Evolutionary conservation across 2,797 vertebrate genomes (phyloP), one percentile per base, ranked within the genome.

Genomic region (Sardinella longiceps): DNA sequence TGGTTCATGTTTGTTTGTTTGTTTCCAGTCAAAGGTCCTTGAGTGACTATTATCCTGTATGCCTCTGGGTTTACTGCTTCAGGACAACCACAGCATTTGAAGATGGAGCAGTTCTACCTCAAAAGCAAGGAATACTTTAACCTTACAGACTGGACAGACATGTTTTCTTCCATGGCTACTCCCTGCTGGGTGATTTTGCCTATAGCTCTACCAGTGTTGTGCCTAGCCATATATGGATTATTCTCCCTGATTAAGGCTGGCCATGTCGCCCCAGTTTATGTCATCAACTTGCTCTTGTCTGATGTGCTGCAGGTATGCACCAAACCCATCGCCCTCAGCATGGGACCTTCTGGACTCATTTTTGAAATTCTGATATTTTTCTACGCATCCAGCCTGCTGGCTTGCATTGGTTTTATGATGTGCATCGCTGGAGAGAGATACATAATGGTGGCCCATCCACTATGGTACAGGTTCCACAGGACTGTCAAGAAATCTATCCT

Each of bases 241-340:
- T 88, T 81, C 77, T 82, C 56, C 53, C 83, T 84, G 84, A 37
- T 85, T 46, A 53, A 81, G n/a, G 51, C 84, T n/a, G 81, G 80
- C 18, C 83, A 84, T 23, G 58, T 85, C 2, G 43, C 80, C 30
- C 85, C 87, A n/a, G 56, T 88, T 30, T 87, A 84, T 25, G 14
- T 89, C 58, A 82, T 89, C 12, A 90, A 89, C 81, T 82, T 89
- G 28, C 88, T 91, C 15, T 39, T 89, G 37, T 87, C 86, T 80
- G 87, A 89, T 80, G 9, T 90, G 25, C 50, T 91, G 14, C 83
- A 86, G 83, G 48, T 88, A 33, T 66, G 46, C 23, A 11, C n/a
- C 1, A 82, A 51, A 14, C 77, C 80, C 23, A 33, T 70, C 28
- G 14, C 14, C 28, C 28, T 37, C 63, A 70, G 25, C 14, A 5